Evolutionary conservation across 92 coral and sea anemone genomes (phyloP).

Genomic region (Epizoanthus stellaris): DNA sequence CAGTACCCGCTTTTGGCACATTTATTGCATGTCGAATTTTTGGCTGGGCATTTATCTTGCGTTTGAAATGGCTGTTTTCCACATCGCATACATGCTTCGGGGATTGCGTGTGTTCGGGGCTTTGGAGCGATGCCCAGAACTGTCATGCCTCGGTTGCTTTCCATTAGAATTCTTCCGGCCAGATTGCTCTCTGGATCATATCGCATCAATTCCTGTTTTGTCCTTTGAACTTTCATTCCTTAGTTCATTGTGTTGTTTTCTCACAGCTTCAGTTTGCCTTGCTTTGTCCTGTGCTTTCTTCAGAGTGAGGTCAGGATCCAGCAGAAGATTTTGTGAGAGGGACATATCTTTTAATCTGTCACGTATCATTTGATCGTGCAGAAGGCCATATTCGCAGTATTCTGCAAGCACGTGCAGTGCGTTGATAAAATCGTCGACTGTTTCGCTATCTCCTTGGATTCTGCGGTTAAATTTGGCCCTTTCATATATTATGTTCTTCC

Average conservation of each 20-base stretch:
- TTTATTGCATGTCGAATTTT: constrained; percentile 12
- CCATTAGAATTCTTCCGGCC: too few species aligned
- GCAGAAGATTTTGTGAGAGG: constrained; percentile 17
- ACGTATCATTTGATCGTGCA: constrained; percentile 9
- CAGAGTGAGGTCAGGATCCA: constrained; percentile 22
- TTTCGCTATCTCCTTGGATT: not conserved
- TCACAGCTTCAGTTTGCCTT: constrained; percentile 16
- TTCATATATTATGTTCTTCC: constrained; percentile 1
- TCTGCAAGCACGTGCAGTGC: constrained; percentile 1
- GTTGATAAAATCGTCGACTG: not conserved
- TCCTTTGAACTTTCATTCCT: not conserved
- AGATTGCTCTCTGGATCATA: not conserved
- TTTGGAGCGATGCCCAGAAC: not conserved
- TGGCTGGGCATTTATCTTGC: constrained; percentile 29
- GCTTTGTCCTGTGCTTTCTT: not conserved
- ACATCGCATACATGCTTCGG: not conserved
- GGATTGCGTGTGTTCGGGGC: not conserved
- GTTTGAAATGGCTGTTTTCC: constrained; percentile 15
- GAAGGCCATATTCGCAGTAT: constrained; percentile 6
- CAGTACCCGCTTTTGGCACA: constrained; percentile 33
- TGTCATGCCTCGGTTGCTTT: not conserved
- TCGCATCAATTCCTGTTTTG: constrained; percentile 17
- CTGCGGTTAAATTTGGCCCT: constrained; percentile 14
- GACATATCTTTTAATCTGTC: not conserved
- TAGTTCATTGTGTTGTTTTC: constrained; percentile 21